Evolutionary conservation across 2,797 vertebrate genomes (phyloP), one percentile per base, ranked within the genome.

Genomic region (Crax fasciolata): DNA sequence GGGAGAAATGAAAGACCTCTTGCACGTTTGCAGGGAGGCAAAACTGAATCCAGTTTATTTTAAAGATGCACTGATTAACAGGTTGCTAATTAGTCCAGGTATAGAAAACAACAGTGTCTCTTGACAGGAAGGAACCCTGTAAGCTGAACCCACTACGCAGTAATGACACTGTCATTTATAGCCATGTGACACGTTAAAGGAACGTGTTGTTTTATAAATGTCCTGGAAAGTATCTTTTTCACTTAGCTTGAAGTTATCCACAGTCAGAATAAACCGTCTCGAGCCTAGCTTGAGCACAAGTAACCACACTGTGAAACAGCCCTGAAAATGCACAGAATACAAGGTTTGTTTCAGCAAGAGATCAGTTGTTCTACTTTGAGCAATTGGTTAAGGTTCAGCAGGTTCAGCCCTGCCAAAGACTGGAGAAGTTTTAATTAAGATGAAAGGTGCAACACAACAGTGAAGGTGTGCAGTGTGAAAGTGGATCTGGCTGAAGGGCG

Each of bases 31-130:
- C 25, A 66, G 72, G 32, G 59, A 73, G n/a, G 52, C 21, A 94
- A 92, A 94, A 83, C 25, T 4, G 2, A 70, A 80, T 68, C 25
- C n/a, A 80, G 66, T 85, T 71, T 87, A 61, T 72, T 84, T 82
- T 88, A 83, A 96, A 86, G 52, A 49, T 48, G 68, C 67, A 57
- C 17, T 61, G 51, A 89, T 80, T 63, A 71, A 73, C 8, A 71
- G 51, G 11, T 39, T 95, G 52, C 24, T 93, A 77, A 71, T 88
- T 83, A 90, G 72, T 24, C 28, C 70, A 83, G 44, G 32, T 52
- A 92, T 57, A 78, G 54, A 90, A 91, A 74, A 77, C 13, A 78
- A 48, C 2, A 3, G 24, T 61, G 57, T 27, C 66, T 76, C 78
- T 58, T 85, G 62, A 89, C 68, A 85, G 48, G 13, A 93, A 78